These are phyloP conservation scores for Rhabdomys pumilio DNA, from an alignment of 2,797 vertebrate species.

Conservation along the genomic window DNA sequence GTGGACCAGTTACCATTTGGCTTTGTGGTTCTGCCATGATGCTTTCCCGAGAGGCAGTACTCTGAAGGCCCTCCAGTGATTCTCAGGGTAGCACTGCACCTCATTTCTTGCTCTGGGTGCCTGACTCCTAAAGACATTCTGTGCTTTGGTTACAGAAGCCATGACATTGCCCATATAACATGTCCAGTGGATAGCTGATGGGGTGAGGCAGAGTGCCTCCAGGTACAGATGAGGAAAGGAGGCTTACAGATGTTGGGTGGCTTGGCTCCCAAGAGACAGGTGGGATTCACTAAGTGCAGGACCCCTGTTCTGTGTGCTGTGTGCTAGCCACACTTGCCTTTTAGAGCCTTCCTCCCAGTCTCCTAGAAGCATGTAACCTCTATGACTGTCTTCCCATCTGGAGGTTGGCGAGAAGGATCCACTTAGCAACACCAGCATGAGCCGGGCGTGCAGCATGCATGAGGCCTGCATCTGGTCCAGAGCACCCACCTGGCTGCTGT, in stretches of 20 bases:
- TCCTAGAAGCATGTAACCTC: neutral
- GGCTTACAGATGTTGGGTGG: no score
- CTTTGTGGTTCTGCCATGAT: neutral
- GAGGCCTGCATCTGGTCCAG: neutral
- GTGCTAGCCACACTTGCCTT: neutral
- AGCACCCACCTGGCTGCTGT: slow-evolving; percentile 74
- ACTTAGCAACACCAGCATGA: neutral
- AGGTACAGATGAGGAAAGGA: neutral
- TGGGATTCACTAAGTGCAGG: neutral
- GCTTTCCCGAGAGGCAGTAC: neutral
- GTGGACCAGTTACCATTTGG: neutral
- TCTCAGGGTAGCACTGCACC: neutral
- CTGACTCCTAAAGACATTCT: neutral
- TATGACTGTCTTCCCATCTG: neutral
- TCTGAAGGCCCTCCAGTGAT: accelerated
- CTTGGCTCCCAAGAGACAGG: neutral
- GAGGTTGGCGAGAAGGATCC: neutral
- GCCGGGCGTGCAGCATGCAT: accelerated
- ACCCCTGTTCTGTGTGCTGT: accelerated
- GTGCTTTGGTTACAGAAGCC: neutral
- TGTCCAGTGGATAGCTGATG: neutral
- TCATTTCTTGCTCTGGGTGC: neutral
- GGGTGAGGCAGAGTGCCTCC: neutral
- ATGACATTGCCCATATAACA: neutral
- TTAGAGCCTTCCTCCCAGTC: neutral